These are phyloP conservation scores for Bombus superbus DNA, from an alignment of 1,140 invertebrate genomes.

Conservation along the genomic window DNA sequence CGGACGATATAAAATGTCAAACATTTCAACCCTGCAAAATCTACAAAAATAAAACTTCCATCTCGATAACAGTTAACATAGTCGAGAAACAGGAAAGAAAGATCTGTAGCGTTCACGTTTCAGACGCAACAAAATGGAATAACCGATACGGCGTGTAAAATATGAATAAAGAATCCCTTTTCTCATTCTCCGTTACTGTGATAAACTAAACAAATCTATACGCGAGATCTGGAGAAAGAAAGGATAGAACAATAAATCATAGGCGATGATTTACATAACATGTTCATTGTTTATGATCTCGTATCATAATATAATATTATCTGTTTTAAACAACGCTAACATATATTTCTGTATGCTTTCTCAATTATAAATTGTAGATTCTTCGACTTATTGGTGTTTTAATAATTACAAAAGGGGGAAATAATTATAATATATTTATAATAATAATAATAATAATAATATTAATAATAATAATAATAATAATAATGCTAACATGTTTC, in stretches of 20 bases:
- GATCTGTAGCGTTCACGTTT: too few species aligned
- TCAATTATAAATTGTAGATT: constrained; percentile 73
- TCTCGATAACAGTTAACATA: too few species aligned
- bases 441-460: constrained; percentile 66
- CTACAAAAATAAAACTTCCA: neutral
- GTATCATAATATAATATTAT: constrained; percentile 82
- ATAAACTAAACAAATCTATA: neutral
- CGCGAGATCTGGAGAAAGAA: neutral
- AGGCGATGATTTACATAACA: constrained; percentile 72
- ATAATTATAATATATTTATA: constrained; percentile 12
- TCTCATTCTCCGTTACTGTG: neutral
- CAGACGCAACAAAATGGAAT: neutral
- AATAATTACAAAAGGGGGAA: constrained; percentile 75
- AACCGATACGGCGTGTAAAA: neutral
- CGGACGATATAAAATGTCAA: neutral
- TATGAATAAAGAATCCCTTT: neutral
- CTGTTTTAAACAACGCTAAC: constrained; percentile 81
- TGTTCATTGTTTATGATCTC: constrained; percentile 79
- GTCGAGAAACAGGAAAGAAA: neutral
- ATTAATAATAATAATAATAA: constrained; percentile 67
- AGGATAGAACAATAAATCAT: neutral
- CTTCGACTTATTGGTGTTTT: constrained; percentile 66
- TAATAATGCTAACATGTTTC: constrained; percentile 73
- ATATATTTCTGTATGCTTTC: constrained; percentile 78
- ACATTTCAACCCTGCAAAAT: neutral